These are phyloP conservation scores for Astur gentilis DNA, from an alignment of 2,113 vertebrate species.

Conservation along the genomic window DNA sequence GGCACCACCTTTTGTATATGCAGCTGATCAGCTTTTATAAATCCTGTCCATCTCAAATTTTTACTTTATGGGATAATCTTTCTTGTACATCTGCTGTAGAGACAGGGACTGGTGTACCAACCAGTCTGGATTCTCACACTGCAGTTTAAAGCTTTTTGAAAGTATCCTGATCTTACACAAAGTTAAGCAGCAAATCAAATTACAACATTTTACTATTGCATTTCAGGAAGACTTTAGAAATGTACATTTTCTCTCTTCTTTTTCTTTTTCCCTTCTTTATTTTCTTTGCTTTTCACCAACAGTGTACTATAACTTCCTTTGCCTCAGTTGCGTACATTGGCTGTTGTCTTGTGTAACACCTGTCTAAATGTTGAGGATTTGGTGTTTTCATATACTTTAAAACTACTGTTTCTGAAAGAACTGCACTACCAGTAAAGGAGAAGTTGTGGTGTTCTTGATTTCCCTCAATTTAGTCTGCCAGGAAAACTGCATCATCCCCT, in stretches of 20 bases:
- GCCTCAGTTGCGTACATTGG: not conserved
- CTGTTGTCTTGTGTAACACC: conserved; percentile 5
- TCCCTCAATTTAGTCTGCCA: conserved; percentile 1
- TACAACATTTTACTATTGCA: not conserved
- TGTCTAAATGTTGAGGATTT: conserved; percentile 8
- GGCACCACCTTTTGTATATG: not conserved
- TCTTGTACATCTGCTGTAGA: not conserved
- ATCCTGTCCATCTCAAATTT: not conserved
- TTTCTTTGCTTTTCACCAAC: not conserved
- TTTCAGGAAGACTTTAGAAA: not conserved
- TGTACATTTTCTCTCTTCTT: not conserved
- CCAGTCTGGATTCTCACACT: not conserved
- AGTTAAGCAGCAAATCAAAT: not conserved
- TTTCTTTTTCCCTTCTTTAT: not conserved
- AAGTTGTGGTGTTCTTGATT: not conserved
- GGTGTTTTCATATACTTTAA: not conserved
- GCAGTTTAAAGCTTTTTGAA: not conserved
- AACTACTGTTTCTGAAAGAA: not conserved
- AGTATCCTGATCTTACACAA: not conserved
- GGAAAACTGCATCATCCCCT: conserved; percentile 31
- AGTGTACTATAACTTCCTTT: not conserved
- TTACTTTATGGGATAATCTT: not conserved
- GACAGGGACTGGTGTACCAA: not conserved
- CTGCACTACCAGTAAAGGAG: not conserved
- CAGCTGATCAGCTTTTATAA: not conserved